phyloP scores from a whole-genome alignment of 2,797 vertebrate species.

The Siniperca obscura region DNA sequence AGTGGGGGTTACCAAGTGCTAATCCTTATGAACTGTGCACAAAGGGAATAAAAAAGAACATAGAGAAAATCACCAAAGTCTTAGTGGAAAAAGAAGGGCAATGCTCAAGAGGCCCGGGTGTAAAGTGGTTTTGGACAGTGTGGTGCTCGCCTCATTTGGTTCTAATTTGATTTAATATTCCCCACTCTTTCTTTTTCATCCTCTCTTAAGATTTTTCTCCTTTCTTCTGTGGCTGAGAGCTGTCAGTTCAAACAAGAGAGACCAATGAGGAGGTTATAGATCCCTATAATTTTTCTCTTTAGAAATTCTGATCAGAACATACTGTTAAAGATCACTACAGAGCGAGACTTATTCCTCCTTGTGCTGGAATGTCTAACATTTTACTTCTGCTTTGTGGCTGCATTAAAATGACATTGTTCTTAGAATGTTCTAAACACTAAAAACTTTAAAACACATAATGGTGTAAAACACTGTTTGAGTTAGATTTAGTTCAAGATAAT shows the following conservation, averaged over 20 bases:
- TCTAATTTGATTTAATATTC: slow-evolving; percentile 78
- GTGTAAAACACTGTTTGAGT: neutral
- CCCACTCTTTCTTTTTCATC: slow-evolving; percentile 58
- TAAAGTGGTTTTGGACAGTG: slow-evolving; percentile 76
- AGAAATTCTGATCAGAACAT: slow-evolving; percentile 51
- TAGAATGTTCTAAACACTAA: slow-evolving; percentile 10
- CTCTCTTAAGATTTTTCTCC: slow-evolving; percentile 49
- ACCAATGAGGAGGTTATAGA: slow-evolving; percentile 60
- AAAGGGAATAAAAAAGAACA: slow-evolving; percentile 64
- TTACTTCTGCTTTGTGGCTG: slow-evolving; percentile 37
- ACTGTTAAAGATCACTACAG: slow-evolving; percentile 47
- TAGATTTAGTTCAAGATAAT: slow-evolving; percentile 2
- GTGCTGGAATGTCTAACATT: slow-evolving; percentile 23
- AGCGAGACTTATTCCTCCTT: slow-evolving; percentile 15
- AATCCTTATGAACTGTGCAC: slow-evolving; percentile 70
- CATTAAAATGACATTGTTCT: slow-evolving; percentile 18
- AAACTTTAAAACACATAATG: slow-evolving; percentile 13
- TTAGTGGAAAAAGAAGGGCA: slow-evolving; percentile 71
- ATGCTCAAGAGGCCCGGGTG: slow-evolving; percentile 69
- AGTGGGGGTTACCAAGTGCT: slow-evolving; percentile 63
- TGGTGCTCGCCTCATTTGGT: slow-evolving; percentile 77
- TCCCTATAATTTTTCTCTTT: slow-evolving; percentile 54
- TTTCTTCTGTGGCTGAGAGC: slow-evolving; percentile 65
- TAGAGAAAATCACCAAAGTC: slow-evolving; percentile 71
- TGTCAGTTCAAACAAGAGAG: slow-evolving; percentile 68